Conservation (phyloP, 2,888 invertebrate genomes). For the Synanthedon vespiformis region DNA sequence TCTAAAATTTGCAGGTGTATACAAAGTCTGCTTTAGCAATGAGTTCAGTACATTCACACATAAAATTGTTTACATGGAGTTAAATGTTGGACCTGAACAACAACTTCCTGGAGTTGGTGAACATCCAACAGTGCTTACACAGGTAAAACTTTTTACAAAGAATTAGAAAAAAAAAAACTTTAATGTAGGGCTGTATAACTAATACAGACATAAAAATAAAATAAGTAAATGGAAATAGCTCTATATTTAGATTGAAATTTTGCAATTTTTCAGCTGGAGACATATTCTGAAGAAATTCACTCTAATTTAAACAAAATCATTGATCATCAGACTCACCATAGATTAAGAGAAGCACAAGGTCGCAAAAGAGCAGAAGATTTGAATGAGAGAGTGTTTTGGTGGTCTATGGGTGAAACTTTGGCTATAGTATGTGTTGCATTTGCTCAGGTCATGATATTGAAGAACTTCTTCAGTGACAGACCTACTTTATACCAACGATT, state of each 20-base stretch:
- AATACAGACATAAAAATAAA: neutral
- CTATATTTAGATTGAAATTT: no score
- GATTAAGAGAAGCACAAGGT: constrained; percentile 93
- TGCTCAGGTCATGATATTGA: constrained; percentile 89
- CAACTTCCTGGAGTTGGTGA: constrained; percentile 87
- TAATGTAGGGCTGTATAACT: neutral
- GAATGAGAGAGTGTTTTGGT: constrained; percentile 92
- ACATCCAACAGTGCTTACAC: constrained; percentile 93
- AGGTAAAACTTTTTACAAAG: constrained; percentile 58
- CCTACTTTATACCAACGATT: constrained; percentile 57
- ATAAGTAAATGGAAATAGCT: neutral
- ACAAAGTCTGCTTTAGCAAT: constrained; percentile 96
- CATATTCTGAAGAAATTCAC: constrained; percentile 90
- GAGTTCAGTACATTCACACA: constrained; percentile 99
- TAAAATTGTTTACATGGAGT: constrained; percentile 98
- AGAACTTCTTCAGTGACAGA: constrained; percentile 85
- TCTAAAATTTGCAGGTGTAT: constrained; percentile 72
- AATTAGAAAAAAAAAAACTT: neutral
- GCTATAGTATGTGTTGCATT: constrained; percentile 88
- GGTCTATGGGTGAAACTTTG: constrained; percentile 91
- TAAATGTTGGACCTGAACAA: constrained; percentile 93
- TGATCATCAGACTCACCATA: constrained; percentile 97
- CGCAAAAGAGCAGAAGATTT: constrained; percentile 96
- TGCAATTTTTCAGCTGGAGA: constrained; percentile 81
- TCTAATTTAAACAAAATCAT: constrained; percentile 88